Base-by-base conservation (phyloP, 1,140 invertebrate genomes). In the Elymnias hypermnestra region DNA sequence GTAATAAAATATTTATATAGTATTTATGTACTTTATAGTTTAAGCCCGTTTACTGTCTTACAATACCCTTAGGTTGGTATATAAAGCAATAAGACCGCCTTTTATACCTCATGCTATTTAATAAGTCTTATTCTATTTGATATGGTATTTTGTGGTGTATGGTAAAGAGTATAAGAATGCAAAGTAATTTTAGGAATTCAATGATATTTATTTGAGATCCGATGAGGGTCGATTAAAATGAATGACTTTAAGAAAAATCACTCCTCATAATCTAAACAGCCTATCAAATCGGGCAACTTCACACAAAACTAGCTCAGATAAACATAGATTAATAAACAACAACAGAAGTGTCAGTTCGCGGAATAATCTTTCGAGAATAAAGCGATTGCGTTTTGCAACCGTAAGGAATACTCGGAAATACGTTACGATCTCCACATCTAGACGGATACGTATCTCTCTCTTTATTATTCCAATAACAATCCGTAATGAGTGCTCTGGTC, bases 381-480 rank as follows among this genome's bases (percentile, higher is more conserved):
- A 78, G 68, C 64, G 69, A 66, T 76, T 41, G 53, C 53, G 53
- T 84, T 84, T 84, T 65, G 81, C 81, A 83, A 83, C 69, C 38
- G 68, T 65, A 67, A 57, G 55, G 57, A 58, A 63, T 79, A 82
- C 75, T 65, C 39, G 64, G 74, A 82, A 82, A 57, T 15, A 47
- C 52, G 66, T 74, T 73, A 81, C 73, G 70, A 75, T 70, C 67
- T 55, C 31, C 44, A 60, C 56, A 62, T 53, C 61, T 72, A 69
- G 65, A 75, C 73, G 75, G 75, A 83, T 76, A 70, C 63, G 57
- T 59, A 60, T 55, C 59, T 63, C 60, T 61, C 69, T 79, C 75
- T 83, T 84, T 83, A 83, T 82, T 84, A 84, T 84, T 81, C 72
- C 72, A 82, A 84, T 84, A 84, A 84, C 81, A 84, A 84, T 84